Base-by-base conservation (phyloP, 2,113 vertebrate species). In the Lagopus muta region DNA sequence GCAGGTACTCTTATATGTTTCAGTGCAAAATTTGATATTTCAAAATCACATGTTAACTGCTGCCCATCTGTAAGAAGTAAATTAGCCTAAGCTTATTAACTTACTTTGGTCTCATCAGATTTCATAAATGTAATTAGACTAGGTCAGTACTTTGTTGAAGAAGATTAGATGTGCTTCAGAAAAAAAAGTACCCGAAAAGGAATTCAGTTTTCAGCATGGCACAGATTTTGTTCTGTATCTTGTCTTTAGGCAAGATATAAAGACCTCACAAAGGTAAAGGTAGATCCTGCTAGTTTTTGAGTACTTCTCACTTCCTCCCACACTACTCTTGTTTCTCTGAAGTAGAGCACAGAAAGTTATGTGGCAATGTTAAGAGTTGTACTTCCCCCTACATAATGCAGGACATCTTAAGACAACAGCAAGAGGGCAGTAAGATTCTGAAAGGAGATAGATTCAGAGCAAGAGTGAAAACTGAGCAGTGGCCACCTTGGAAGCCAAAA, bases 181-280 rank as follows among this genome's bases (percentile, higher is more conserved):
- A 38, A 62, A 62, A 38, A 62, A 61, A 62, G 16, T 38, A 40
- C 9, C 14, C 15, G 10, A 43, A 85, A 70, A 91, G 43, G 10
- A 66, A 40, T 12, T 85, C 65, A 10, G 1, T 83, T 90, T 40
- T 84, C 36, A 52, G 13, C 18, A 50, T 2, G 3, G 75, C 71
- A 74, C 5, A 66, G 24, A 14, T 48, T 25, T 73, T 72, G 50
- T 54, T 20, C 45, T 79, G 83, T 57, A 57, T 19, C 55, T 32
- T 57, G 25, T 80, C 65, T 36, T 86, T 66, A 86, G 76, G 50
- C 43, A 89, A 93, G 67, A 28, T 43, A 61, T 22, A 72, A 92
- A 79, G 54, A 79, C 80, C 60, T 73, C 34, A 13, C 20, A 79
- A 85, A 90, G 79, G 67, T 92, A 94, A 76, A 82, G 86, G 69